Evolutionary conservation across 2,888 invertebrate genomes (phyloP).

Genomic region (Caenorhabditis imperialis): DNA sequence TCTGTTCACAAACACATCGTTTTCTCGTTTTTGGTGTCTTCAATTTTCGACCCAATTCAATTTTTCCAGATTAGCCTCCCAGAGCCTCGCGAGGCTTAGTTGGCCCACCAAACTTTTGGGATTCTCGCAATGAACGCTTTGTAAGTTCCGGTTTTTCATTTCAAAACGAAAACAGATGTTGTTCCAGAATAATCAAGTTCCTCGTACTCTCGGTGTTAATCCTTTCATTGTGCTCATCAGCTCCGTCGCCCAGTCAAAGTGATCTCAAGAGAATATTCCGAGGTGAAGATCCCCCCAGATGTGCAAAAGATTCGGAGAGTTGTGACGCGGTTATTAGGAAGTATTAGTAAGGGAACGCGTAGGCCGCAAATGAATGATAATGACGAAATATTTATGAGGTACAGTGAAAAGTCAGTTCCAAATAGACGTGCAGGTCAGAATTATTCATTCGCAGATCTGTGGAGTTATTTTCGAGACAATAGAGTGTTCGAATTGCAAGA

Average conservation of each 20-base stretch:
- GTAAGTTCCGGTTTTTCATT: conserved; percentile 11
- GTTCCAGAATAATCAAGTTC: conserved; percentile 21
- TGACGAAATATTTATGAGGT: conserved; percentile 9
- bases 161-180: no score
- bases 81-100: conserved; percentile 9
- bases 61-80: conserved; percentile 15
- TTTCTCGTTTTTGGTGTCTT: neutral
- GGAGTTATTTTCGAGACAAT: no score
- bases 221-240: conserved; percentile 15
- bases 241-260: conserved; percentile 33
- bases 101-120: conserved; percentile 37
- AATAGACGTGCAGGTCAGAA: no score
- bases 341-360: no score
- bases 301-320: no score
- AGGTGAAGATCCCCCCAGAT: no score
- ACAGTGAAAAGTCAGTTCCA: neutral
- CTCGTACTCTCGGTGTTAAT: conserved; percentile 7
- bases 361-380: no score
- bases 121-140: conserved; percentile 30
- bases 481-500: no score
- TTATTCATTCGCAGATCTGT: no score
- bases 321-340: no score
- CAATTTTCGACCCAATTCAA: conserved; percentile 8
- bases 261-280: conserved; percentile 51
- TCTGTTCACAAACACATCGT: neutral